Conservation (phyloP, 2,888 invertebrate genomes). For the Troides aeacus region DNA sequence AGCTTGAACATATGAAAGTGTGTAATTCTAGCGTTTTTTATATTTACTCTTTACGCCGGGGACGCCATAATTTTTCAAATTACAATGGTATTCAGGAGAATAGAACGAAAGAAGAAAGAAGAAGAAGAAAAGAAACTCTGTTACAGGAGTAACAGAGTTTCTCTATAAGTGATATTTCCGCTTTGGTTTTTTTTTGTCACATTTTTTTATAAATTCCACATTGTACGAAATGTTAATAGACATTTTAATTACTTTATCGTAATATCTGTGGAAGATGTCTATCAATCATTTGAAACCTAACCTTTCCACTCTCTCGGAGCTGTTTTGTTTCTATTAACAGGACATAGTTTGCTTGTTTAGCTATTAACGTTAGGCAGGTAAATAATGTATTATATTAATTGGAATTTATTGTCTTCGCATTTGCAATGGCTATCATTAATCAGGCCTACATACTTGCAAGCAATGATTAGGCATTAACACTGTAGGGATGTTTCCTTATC, state of each 20-base stretch:
- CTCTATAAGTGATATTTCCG: too few relatives aligned
- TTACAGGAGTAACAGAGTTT: too few relatives aligned
- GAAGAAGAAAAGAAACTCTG: too few relatives aligned
- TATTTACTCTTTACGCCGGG: too few relatives aligned
- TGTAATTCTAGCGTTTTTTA: too few relatives aligned
- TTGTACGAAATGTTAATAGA: neutral
- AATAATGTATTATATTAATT: conserved; percentile 50
- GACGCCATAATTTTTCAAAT: too few relatives aligned
- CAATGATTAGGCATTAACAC: conserved; percentile 25
- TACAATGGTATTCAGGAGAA: too few relatives aligned
- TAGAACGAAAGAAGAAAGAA: too few relatives aligned
- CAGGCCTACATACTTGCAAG: conserved; percentile 24
- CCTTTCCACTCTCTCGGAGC: conserved; percentile 21
- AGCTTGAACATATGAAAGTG: too few relatives aligned
- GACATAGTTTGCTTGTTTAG: conserved; percentile 36
- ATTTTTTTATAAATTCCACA: too few relatives aligned
- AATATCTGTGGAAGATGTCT: neutral
- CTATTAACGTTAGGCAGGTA: conserved; percentile 39
- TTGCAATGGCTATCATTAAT: conserved; percentile 33
- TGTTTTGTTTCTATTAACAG: conserved; percentile 19
- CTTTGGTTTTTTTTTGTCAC: too few relatives aligned
- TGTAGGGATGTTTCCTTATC: conserved; percentile 18
- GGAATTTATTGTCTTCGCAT: conserved; percentile 44
- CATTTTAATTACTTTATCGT: neutral
- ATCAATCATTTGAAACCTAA: conserved; percentile 7